A percentile compares a stretch with the other conserved stretches of the same genome.
Conservation (phyloP, 2,888 invertebrate species). For the Drosophila macrospina region DNA sequence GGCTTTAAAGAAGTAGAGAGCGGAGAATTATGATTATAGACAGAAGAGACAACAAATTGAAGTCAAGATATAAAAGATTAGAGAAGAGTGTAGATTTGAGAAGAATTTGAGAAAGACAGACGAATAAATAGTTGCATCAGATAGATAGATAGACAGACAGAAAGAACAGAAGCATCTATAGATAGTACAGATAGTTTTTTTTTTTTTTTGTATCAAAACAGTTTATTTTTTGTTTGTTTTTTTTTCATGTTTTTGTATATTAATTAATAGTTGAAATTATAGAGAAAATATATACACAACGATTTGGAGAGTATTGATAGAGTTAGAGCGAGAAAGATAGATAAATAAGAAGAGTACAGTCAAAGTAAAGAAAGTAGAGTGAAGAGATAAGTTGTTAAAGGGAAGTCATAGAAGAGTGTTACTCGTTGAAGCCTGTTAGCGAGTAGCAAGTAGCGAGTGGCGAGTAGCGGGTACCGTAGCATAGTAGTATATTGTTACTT, state of each 20-base stretch:
- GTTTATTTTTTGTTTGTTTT: slow-evolving; percentile 34
- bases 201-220: slow-evolving; percentile 15
- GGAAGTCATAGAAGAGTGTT: not conserved
- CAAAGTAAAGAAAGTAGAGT: not conserved
- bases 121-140: too few species aligned
- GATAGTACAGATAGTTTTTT: slow-evolving; percentile 28
- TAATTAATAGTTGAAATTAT: slow-evolving; percentile 34
- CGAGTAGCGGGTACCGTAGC: not conserved
- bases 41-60: not conserved
- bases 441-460: slow-evolving; percentile 10
- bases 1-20: not conserved
- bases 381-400: not conserved
- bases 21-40: not conserved
- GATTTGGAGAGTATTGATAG: slow-evolving; percentile 35
- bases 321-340: slow-evolving; percentile 3
- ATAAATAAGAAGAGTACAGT: slow-evolving; percentile 2
- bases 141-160: slow-evolving; percentile 1
- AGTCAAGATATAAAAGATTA: not conserved
- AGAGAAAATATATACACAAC: slow-evolving; percentile 69
- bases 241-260: slow-evolving; percentile 38
- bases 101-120: not conserved
- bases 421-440: not conserved
- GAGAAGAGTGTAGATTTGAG: not conserved
- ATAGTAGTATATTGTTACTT: not conserved
- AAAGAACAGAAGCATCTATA: slow-evolving; percentile 10